Base-by-base conservation (phyloP, 2,797 vertebrate genomes). In the Myripristis jacobus region DNA sequence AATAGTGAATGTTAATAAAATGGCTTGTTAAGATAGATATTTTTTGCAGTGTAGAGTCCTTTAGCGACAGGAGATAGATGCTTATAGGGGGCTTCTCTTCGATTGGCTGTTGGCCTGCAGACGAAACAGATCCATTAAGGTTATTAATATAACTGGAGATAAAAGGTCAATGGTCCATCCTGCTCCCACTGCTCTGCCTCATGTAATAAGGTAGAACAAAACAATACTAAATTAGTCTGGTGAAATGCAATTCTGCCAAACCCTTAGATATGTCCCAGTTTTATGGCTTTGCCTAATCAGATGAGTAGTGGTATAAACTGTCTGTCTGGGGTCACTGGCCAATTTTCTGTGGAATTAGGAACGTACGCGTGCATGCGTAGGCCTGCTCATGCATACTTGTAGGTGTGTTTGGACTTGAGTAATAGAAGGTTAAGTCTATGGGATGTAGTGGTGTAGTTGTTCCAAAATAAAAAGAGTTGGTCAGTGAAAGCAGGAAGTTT, bases 81-180 rank as follows among this genome's bases (percentile, higher is more conserved):
- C 36, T 57, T 27, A 38, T 27, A 57, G 12, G n/a, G 46, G 70
- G 24, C 15, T 44, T 2, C 59, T 70, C 34, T 69, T 65, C 16
- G 24, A 58, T 61, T 67, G 38, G 54, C 73, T 58, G 41, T 38
- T 61, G 34, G 10, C 24, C 12, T 52, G 36, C 60, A 63, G 75
- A 73, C 31, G 15, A 44, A 66, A 79, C 21, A 69, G 10, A 69
- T 84, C 72, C 63, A 80, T 80, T 82, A 74, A 63, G 62, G 64
- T 68, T 66, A 22, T 54, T 62, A 70, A 70, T 77, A n/a, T 57
- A 19, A 61, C 44, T 60, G 57, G 56, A 70, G 56, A 74, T 53
- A 54, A 72, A 75, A 77, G 70, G 50, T 24, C 27, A 52, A 36
- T 12, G 6, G 50, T 24, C 34, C 60, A 57, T 4, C 24, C 41